phyloP scores from a whole-genome alignment of 2,113 vertebrate genomes.

The Etheostoma cragini region DNA sequence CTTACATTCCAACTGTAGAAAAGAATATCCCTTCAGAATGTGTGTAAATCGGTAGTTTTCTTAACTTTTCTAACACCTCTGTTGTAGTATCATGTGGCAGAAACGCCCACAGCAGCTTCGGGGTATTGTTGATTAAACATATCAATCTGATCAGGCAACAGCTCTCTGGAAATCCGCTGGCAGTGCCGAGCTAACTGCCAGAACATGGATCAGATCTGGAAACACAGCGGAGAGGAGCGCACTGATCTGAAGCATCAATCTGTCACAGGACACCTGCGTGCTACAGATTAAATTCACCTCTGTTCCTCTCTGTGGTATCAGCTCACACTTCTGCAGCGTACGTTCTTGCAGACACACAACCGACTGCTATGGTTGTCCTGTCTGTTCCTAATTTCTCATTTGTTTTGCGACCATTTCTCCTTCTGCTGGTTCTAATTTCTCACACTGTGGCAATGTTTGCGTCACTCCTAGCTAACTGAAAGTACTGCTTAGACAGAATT shows the following conservation, averaged over 20 bases:
- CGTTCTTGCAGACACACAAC: slow-evolving; percentile 15
- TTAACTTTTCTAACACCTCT: slow-evolving; percentile 14
- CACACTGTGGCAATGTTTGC: slow-evolving; percentile 28
- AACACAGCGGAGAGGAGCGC: slow-evolving; percentile 31
- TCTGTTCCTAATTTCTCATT: slow-evolving; percentile 4
- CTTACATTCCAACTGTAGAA: slow-evolving; percentile 74
- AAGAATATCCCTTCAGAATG: slow-evolving; percentile 57
- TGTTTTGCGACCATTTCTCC: slow-evolving; percentile 24
- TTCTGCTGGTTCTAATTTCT: slow-evolving; percentile 40
- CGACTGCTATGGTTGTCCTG: background rate
- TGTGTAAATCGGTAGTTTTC: background rate
- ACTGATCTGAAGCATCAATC: slow-evolving; percentile 42
- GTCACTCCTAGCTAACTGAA: slow-evolving; percentile 14
- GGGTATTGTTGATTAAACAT: slow-evolving; percentile 54
- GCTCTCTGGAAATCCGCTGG: slow-evolving; percentile 54
- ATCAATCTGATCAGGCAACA: slow-evolving; percentile 58
- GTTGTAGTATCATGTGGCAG: slow-evolving; percentile 24
- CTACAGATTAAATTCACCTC: slow-evolving; percentile 47
- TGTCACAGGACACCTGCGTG: slow-evolving; percentile 60
- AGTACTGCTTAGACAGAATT: slow-evolving; percentile 8
- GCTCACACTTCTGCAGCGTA: slow-evolving; percentile 24
- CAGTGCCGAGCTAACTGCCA: slow-evolving; percentile 47
- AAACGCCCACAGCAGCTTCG: slow-evolving; percentile 40
- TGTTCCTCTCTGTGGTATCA: background rate
- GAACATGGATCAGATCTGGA: slow-evolving; percentile 60